Evolutionary conservation across 30 jellyfish, hydroid and myxozoan species (phyloP).

Genomic region (Aurelia aurita): DNA sequence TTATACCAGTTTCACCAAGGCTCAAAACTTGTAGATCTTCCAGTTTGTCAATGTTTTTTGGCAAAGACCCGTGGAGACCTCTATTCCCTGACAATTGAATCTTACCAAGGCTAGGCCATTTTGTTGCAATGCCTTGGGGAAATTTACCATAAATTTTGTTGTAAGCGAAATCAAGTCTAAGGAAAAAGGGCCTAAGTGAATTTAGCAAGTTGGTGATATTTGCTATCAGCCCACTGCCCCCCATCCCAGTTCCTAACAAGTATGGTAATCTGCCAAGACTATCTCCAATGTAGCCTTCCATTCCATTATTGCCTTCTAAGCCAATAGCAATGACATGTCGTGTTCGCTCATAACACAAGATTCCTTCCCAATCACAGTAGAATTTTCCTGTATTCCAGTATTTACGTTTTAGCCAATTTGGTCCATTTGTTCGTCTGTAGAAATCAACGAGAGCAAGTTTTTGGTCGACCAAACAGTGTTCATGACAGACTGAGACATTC

Average conservation of each 20-base stretch:
- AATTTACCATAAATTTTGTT: slow-evolving; percentile 40
- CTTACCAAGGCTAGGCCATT: slow-evolving; percentile 43
- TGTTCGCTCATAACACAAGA: slow-evolving; percentile 51
- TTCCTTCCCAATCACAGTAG: slow-evolving; percentile 80
- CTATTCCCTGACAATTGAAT: slow-evolving; percentile 57
- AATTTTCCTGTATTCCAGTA: slow-evolving; percentile 22
- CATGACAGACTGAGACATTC: slow-evolving; percentile 24
- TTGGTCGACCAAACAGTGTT: slow-evolving; percentile 24
- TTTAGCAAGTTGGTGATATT: slow-evolving; percentile 12
- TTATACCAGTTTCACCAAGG: slow-evolving; percentile 62
- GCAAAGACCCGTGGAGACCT: slow-evolving; percentile 25
- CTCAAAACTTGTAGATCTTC: slow-evolving; percentile 62
- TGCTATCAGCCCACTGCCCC: slow-evolving; percentile 49
- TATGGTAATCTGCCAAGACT: slow-evolving; percentile 44
- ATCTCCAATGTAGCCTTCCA: slow-evolving; percentile 52
- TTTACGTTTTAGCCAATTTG: slow-evolving; percentile 41
- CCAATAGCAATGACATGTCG: slow-evolving; percentile 56
- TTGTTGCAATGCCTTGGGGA: slow-evolving; percentile 33
- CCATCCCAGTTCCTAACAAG: slow-evolving; percentile 50
- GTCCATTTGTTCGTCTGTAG: slow-evolving; percentile 38
- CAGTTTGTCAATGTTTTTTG: slow-evolving; percentile 25
- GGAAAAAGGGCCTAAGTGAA: slow-evolving; percentile 17
- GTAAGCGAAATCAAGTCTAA: slow-evolving; percentile 60
- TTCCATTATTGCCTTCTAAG: slow-evolving; percentile 52
- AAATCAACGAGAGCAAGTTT: slow-evolving; percentile 14